Evolutionary conservation across 2,888 invertebrate species (phyloP).

Genomic region (Eilema griseolum): DNA sequence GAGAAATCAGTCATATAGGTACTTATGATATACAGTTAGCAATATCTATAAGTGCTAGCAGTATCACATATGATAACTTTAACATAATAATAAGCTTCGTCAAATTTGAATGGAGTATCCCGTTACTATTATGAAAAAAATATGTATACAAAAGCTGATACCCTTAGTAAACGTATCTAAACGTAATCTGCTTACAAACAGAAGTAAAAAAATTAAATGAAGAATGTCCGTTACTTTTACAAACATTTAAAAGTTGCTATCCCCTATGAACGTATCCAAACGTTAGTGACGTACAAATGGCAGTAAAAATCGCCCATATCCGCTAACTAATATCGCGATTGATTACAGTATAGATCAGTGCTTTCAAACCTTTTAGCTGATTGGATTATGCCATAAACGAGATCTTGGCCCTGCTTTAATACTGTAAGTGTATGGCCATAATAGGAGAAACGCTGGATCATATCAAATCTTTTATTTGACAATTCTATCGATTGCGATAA

Average conservation of each 20-base stretch:
- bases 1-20: too few relatives aligned
- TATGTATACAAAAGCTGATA: not conserved
- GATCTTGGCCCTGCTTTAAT: constrained; percentile 45
- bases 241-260: constrained; percentile 6
- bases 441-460: constrained; percentile 45
- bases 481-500: constrained; percentile 13
- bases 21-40: too few relatives aligned
- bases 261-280: constrained; percentile 23
- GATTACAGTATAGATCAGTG: constrained; percentile 52
- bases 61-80: not conserved
- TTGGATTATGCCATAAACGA: constrained; percentile 51
- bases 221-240: not conserved
- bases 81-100: not conserved
- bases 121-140: not conserved
- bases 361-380: constrained; percentile 52
- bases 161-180: not conserved
- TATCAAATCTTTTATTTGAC: constrained; percentile 28
- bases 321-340: constrained; percentile 47
- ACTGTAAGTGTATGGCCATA: constrained; percentile 35
- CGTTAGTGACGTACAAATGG: constrained; percentile 24
- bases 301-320: constrained; percentile 42
- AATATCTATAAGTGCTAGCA: too few relatives aligned
- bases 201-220: not conserved
- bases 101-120: not conserved
- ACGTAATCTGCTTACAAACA: not conserved